These are phyloP conservation scores for Lycaon pictus DNA, from an alignment of 2,113 vertebrate genomes.

Conservation along the genomic window DNA sequence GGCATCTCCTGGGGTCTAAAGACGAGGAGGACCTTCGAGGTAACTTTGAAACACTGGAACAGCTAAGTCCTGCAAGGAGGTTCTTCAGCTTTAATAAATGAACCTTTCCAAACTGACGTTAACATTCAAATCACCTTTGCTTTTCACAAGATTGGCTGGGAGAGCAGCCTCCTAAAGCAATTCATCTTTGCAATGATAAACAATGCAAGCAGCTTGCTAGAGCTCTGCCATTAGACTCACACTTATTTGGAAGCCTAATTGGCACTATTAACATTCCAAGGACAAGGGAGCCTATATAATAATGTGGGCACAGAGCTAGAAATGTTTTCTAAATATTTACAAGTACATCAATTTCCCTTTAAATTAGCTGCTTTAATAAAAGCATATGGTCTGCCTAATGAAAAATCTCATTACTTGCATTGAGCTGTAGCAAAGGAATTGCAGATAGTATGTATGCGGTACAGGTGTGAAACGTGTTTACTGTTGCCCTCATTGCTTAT, in stretches of 20 bases:
- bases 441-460: not conserved
- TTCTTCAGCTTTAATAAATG: conserved; percentile 24
- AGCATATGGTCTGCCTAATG: conserved; percentile 25
- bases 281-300: not conserved
- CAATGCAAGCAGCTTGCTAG: conserved; percentile 30
- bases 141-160: conserved; percentile 42
- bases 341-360: not conserved
- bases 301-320: not conserved
- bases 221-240: not conserved
- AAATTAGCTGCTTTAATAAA: conserved; percentile 67
- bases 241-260: conserved; percentile 56
- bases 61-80: not conserved
- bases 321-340: conserved; percentile 55
- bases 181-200: conserved; percentile 55
- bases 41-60: not conserved
- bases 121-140: conserved; percentile 61
- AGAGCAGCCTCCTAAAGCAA: conserved; percentile 12
- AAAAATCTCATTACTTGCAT: conserved; percentile 47
- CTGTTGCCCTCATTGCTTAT: not conserved
- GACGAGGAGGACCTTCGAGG: not conserved
- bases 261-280: conserved; percentile 48
- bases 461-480: not conserved
- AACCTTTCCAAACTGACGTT: not conserved
- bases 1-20: not conserved
- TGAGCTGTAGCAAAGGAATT: conserved; percentile 54